Evolutionary conservation across 2,888 invertebrate genomes (phyloP).

Genomic region (Horisme vitalbata): DNA sequence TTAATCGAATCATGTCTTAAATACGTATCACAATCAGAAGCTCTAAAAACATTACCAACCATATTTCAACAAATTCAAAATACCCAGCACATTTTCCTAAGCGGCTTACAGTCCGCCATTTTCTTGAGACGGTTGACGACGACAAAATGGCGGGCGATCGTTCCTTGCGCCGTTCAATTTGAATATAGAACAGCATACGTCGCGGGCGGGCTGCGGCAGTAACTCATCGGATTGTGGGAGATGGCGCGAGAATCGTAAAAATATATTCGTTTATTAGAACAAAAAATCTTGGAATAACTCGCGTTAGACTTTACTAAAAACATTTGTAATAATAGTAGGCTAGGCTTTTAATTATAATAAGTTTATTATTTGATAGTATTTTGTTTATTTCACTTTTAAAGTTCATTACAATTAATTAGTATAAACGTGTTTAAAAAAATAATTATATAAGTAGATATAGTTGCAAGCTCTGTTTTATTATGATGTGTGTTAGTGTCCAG

Average conservation of each 20-base stretch:
- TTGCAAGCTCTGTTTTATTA: too few relatives aligned
- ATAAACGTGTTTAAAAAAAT: too few relatives aligned
- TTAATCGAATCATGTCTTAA: slow-evolving; percentile 3
- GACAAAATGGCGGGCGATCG: slow-evolving; percentile 76
- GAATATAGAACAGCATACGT: slow-evolving; percentile 82
- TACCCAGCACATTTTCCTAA: slow-evolving; percentile 59
- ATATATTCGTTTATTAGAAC: slow-evolving; percentile 53
- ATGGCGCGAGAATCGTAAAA: slow-evolving; percentile 78
- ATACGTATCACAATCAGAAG: slow-evolving; percentile 23
- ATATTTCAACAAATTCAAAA: slow-evolving; percentile 48
- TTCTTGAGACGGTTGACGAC: slow-evolving; percentile 52
- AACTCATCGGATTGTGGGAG: slow-evolving; percentile 80
- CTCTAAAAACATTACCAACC: slow-evolving; percentile 37
- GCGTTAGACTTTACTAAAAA: too few relatives aligned
- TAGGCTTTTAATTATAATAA: too few relatives aligned
- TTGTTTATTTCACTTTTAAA: too few relatives aligned
- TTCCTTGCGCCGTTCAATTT: slow-evolving; percentile 72
- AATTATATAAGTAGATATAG: too few relatives aligned
- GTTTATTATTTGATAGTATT: too few relatives aligned
- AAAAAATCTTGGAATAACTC: slow-evolving; percentile 45
- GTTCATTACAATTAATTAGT: too few relatives aligned
- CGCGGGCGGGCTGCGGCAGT: slow-evolving; percentile 73
- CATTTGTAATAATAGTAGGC: too few relatives aligned
- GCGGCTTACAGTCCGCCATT: slow-evolving; percentile 47
- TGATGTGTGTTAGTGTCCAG: too few relatives aligned